A percentile compares a stretch with the other conserved stretches of the same genome.
phyloP scores from a whole-genome alignment of 2,888 invertebrate genomes.

The Chaetogeoica ovagalla region DNA sequence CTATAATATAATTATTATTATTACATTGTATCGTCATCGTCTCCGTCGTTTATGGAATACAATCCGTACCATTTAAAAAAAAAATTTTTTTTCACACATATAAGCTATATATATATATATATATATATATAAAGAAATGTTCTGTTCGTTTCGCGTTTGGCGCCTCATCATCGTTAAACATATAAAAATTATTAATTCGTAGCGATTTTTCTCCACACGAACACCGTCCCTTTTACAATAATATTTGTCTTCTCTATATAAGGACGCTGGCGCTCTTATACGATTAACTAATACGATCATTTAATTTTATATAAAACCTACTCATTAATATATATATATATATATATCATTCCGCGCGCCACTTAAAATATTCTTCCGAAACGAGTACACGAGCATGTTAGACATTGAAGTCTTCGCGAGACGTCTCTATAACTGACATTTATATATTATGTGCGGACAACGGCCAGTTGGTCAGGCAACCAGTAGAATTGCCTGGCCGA shows the following conservation, averaged over 20 bases:
- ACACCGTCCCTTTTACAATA: neutral
- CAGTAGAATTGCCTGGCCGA: too few species aligned
- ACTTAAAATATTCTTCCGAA: conserved; percentile 7
- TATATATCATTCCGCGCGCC: neutral
- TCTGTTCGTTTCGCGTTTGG: neutral
- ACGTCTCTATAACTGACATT: too few species aligned
- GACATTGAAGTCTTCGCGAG: neutral
- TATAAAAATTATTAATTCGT: conserved; percentile 1
- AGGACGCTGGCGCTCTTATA: too few species aligned
- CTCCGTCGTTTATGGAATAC: neutral
- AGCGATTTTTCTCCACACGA: neutral
- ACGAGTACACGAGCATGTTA: neutral
- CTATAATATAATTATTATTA: neutral
- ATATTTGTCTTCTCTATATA: neutral
- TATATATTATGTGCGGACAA: too few species aligned
- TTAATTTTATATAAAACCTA: neutral
- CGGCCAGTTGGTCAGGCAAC: too few species aligned
- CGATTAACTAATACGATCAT: too few species aligned
- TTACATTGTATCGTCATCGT: neutral
- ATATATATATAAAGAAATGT: neutral
- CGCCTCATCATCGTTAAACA: neutral
- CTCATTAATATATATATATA: too few species aligned
- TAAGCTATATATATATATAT: too few species aligned
- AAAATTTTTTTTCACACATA: too few species aligned
- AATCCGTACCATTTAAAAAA: neutral